Evolutionary conservation across 2,888 invertebrate genomes (phyloP).

Genomic region (Nomada flava): DNA sequence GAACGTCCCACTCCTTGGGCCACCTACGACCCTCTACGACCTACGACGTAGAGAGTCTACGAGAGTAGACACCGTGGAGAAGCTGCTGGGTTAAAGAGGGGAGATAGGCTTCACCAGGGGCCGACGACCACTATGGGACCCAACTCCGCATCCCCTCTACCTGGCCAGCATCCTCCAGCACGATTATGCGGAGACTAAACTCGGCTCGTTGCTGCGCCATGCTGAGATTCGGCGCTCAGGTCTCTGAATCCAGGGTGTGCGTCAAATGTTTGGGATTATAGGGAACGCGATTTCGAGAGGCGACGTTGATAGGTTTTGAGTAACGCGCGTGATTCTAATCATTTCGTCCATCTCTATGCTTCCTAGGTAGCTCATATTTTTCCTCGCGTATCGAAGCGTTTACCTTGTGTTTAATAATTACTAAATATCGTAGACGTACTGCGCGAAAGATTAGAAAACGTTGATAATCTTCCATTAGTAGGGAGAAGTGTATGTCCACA

Average conservation of each 20-base stretch:
- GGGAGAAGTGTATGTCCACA: too few relatives aligned
- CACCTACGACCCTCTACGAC: slow-evolving; percentile 54
- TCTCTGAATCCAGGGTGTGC: slow-evolving; percentile 31
- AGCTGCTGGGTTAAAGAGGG: slow-evolving; percentile 51
- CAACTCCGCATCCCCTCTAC: slow-evolving; percentile 47
- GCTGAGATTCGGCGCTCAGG: slow-evolving; percentile 31
- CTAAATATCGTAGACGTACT: too few relatives aligned
- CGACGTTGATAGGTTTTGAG: too few relatives aligned
- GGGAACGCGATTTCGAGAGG: not conserved
- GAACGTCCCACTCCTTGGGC: slow-evolving; percentile 47
- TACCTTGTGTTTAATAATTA: too few relatives aligned
- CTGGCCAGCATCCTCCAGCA: slow-evolving; percentile 41
- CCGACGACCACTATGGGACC: slow-evolving; percentile 71
- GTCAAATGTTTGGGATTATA: not conserved
- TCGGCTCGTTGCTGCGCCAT: slow-evolving; percentile 47
- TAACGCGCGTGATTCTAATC: too few relatives aligned
- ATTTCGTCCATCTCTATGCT: not conserved
- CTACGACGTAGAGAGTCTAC: not conserved
- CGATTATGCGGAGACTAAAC: slow-evolving; percentile 65
- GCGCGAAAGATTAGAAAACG: too few relatives aligned
- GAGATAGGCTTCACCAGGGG: slow-evolving; percentile 64
- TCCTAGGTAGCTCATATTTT: too few relatives aligned
- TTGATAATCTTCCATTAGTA: too few relatives aligned
- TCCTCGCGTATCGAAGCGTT: too few relatives aligned
- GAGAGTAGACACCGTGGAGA: slow-evolving; percentile 60